These are phyloP conservation scores for Hirudinaria manillensis DNA, from an alignment of 2,888 invertebrate genomes.

Conservation along the genomic window DNA sequence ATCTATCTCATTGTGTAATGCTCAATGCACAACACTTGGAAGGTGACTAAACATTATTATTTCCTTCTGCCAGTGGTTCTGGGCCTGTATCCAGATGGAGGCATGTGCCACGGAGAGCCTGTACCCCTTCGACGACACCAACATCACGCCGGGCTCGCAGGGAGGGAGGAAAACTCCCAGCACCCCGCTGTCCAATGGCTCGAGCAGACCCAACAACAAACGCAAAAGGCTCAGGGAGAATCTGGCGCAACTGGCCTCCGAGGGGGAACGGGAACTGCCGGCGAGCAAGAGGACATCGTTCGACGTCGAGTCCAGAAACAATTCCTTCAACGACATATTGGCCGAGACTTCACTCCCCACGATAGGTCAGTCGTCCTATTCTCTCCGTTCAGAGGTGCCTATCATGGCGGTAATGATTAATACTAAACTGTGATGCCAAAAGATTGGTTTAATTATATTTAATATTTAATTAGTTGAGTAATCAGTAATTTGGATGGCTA, in stretches of 20 bases:
- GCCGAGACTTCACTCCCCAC: background rate
- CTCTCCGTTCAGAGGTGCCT: background rate
- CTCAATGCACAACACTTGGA: too few relatives aligned
- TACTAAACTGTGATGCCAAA: too few relatives aligned
- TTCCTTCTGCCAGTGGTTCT: conserved; percentile 73
- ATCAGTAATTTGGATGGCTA: too few relatives aligned
- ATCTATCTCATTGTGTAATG: too few relatives aligned
- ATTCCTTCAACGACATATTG: conserved; percentile 70
- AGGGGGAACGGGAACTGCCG: conserved; percentile 47
- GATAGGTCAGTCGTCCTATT: background rate
- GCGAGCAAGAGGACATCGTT: conserved; percentile 74
- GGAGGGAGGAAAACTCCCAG: conserved; percentile 35
- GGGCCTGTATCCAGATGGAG: conserved; percentile 94
- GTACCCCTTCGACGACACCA: conserved; percentile 64
- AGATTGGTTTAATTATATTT: too few relatives aligned
- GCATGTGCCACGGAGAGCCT: conserved; percentile 84
- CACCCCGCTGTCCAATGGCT: conserved; percentile 43
- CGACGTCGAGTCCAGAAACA: conserved; percentile 76
- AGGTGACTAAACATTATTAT: background rate
- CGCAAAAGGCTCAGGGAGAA: conserved; percentile 60
- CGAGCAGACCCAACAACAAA: conserved; percentile 47
- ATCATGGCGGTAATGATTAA: background rate
- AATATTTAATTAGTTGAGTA: too few relatives aligned
- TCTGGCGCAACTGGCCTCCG: conserved; percentile 59
- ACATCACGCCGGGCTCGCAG: conserved; percentile 6